Percentiles rank a stretch among this genome's conserved stretches.
phyloP scores from a whole-genome alignment of 2,888 invertebrate species.

The Tenthredo scrophulariae region DNA sequence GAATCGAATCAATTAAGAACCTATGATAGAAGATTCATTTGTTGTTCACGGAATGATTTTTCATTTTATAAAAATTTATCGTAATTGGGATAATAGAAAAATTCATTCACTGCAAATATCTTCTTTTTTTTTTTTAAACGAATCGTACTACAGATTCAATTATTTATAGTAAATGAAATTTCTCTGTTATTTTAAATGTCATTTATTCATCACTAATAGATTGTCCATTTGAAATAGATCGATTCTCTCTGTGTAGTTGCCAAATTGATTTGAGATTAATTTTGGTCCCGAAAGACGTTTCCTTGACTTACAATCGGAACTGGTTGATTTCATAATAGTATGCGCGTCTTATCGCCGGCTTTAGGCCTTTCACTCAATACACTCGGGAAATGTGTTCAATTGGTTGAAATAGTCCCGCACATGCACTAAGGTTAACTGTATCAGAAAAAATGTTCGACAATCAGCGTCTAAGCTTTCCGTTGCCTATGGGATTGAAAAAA shows the following conservation, averaged over 20 bases:
- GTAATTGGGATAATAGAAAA: background rate
- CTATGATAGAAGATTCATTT: background rate
- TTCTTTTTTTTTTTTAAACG: background rate
- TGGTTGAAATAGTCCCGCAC: background rate
- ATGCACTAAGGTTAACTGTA: background rate
- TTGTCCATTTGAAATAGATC: background rate
- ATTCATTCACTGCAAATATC: background rate
- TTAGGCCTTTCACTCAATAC: slow-evolving; percentile 8
- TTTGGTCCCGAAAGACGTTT: background rate
- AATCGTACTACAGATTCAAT: background rate
- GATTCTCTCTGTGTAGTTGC: background rate
- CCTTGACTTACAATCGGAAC: slow-evolving; percentile 19
- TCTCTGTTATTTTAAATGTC: background rate
- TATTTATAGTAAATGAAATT: background rate
- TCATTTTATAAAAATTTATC: background rate
- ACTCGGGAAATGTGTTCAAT: slow-evolving; percentile 13
- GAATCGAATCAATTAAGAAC: background rate
- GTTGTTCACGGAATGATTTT: background rate
- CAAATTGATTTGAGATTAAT: background rate
- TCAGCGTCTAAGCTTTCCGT: background rate
- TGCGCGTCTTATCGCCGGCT: background rate
- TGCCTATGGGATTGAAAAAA: background rate
- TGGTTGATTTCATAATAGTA: slow-evolving; percentile 11
- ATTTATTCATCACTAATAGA: background rate
- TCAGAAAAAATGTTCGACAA: background rate